Evolutionary conservation across 2,888 invertebrate species (phyloP).

Genomic region (Nebria salina): DNA sequence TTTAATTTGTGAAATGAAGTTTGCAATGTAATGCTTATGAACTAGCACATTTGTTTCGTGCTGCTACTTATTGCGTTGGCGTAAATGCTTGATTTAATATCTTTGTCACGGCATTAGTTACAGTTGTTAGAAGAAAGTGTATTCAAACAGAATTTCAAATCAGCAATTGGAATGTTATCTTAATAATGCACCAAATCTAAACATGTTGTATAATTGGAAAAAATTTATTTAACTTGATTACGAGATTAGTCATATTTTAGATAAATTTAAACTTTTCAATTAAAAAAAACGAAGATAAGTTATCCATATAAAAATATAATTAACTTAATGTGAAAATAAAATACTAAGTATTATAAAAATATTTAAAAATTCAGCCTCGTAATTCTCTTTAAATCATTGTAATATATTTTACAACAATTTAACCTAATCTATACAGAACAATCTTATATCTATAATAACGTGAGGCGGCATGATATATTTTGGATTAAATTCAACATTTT

Average conservation of each 20-base stretch:
- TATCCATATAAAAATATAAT: too few species aligned
- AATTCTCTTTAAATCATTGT: too few species aligned
- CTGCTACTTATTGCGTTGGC: background rate
- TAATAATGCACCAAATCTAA: background rate
- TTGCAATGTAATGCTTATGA: background rate
- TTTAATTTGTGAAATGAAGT: background rate
- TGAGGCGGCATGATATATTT: background rate
- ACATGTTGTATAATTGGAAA: too few species aligned
- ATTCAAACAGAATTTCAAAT: background rate
- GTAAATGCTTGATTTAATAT: background rate
- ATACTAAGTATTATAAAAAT: too few species aligned
- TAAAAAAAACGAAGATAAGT: too few species aligned
- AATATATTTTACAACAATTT: too few species aligned
- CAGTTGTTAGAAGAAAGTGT: background rate
- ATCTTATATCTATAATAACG: background rate
- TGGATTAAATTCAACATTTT: background rate
- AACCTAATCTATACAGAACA: too few species aligned
- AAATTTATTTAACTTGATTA: too few species aligned
- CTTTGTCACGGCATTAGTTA: background rate
- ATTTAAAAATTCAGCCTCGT: too few species aligned
- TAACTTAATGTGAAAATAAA: too few species aligned
- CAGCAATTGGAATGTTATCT: background rate
- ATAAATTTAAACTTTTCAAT: too few species aligned
- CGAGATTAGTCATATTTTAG: too few species aligned
- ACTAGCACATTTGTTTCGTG: background rate